These are phyloP conservation scores for Echiichthys vipera DNA, from an alignment of 2,797 vertebrate genomes.

Conservation along the genomic window DNA sequence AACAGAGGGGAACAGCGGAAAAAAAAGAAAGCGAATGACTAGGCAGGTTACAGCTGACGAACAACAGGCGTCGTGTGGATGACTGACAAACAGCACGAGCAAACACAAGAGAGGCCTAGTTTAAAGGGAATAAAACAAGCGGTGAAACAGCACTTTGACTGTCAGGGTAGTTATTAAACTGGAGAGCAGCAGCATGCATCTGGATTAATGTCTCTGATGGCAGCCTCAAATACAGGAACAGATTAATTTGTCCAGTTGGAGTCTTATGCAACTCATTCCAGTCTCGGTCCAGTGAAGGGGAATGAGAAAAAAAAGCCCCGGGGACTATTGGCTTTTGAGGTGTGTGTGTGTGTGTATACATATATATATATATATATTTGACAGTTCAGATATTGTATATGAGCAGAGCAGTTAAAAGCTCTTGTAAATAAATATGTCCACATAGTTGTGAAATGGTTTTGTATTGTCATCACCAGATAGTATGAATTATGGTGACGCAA, in stretches of 20 bases:
- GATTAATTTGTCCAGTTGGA: constrained; percentile 77
- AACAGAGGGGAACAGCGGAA: constrained; percentile 3
- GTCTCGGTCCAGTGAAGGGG: constrained; percentile 59
- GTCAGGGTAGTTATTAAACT: constrained; percentile 67
- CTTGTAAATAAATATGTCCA: constrained; percentile 2
- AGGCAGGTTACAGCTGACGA: constrained; percentile 22
- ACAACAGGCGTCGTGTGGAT: constrained; percentile 25
- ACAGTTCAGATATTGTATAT: constrained; percentile 2
- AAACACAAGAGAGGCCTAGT: constrained; percentile 41
- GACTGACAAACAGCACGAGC: constrained; percentile 45
- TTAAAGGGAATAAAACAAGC: constrained; percentile 64
- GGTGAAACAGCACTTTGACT: constrained; percentile 52
- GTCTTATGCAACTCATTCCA: constrained; percentile 67
- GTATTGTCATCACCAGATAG: background rate
- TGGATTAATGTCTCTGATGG: constrained; percentile 75
- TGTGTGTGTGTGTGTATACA: too few relatives aligned
- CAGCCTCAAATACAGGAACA: constrained; percentile 72
- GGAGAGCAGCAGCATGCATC: constrained; percentile 69
- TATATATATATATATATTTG: constrained; percentile 36
- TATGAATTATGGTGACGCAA: background rate
- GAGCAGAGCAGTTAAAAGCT: background rate
- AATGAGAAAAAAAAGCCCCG: constrained; percentile 54
- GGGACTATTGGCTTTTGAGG: constrained; percentile 52
- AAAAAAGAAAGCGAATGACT: constrained; percentile 9
- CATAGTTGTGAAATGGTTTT: background rate